Evolutionary conservation across 2,888 invertebrate genomes (phyloP).

Genomic region (Ophion costatus): DNA sequence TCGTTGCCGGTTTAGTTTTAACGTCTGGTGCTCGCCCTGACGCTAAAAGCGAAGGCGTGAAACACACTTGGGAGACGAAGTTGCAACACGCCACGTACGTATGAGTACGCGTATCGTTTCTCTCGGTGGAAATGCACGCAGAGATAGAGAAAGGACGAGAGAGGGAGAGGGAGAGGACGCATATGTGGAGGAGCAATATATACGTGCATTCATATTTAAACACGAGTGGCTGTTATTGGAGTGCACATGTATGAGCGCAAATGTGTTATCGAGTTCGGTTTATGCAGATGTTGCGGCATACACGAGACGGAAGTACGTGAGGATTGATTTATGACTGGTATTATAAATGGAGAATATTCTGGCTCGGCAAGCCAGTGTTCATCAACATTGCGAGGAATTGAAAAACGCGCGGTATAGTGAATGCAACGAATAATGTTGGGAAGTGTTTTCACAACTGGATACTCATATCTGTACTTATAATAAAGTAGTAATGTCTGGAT

Average conservation of each 20-base stretch:
- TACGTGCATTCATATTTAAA: constrained; percentile 10
- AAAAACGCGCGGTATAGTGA: neutral
- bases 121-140: constrained; percentile 18
- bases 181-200: neutral
- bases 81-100: constrained; percentile 27
- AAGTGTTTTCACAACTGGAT: neutral
- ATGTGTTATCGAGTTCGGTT: constrained; percentile 53
- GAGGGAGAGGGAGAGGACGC: neutral
- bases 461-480: neutral
- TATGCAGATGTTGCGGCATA: constrained; percentile 56
- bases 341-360: constrained; percentile 39
- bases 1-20: constrained; percentile 27
- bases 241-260: constrained; percentile 2
- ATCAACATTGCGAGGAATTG: constrained; percentile 32
- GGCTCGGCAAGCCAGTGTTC: constrained; percentile 5
- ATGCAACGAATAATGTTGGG: neutral
- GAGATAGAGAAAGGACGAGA: neutral
- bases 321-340: constrained; percentile 58
- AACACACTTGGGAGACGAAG: constrained; percentile 41
- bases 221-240: constrained; percentile 8
- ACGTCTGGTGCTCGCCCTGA: constrained; percentile 40
- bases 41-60: constrained; percentile 52
- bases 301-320: constrained; percentile 52
- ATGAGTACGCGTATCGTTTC: constrained; percentile 14
- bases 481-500: too few species aligned